These are phyloP conservation scores for Syrrhaptes paradoxus DNA, from an alignment of 2,113 vertebrate genomes.

Conservation along the genomic window DNA sequence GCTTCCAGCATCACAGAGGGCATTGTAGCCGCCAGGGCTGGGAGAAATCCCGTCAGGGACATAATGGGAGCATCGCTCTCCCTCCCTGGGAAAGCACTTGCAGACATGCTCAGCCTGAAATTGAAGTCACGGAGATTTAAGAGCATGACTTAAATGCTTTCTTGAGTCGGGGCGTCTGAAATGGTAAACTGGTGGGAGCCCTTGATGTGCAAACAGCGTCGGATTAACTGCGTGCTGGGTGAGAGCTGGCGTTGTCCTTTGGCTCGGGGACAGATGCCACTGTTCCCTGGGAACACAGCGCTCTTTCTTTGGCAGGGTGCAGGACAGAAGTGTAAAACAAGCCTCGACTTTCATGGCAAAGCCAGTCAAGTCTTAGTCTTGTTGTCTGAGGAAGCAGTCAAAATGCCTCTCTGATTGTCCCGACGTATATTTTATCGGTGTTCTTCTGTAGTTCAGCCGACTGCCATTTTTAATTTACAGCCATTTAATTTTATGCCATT, in stretches of 20 bases:
- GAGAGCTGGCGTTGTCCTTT: not conserved
- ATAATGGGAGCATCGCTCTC: not conserved
- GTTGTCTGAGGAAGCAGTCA: not conserved
- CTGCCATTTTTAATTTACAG: not conserved
- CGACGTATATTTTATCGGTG: fast-evolving
- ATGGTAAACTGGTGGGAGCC: not conserved
- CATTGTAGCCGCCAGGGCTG: not conserved
- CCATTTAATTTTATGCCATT: no score
- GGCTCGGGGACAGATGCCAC: not conserved
- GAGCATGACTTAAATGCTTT: not conserved
- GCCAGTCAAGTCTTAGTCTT: not conserved
- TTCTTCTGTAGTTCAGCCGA: not conserved
- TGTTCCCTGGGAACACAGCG: not conserved
- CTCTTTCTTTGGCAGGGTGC: not conserved
- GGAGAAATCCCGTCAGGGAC: not conserved
- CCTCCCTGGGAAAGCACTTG: not conserved
- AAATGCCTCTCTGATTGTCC: not conserved
- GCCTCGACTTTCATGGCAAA: not conserved
- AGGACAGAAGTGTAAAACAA: not conserved
- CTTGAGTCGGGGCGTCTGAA: fast-evolving
- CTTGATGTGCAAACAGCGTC: not conserved
- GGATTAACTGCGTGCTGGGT: not conserved
- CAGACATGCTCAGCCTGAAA: not conserved
- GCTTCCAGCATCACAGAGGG: not conserved
- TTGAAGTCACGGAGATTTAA: not conserved